Conservation (phyloP, 2,113 vertebrate genomes). For the Melanostigma gelatinosum region DNA sequence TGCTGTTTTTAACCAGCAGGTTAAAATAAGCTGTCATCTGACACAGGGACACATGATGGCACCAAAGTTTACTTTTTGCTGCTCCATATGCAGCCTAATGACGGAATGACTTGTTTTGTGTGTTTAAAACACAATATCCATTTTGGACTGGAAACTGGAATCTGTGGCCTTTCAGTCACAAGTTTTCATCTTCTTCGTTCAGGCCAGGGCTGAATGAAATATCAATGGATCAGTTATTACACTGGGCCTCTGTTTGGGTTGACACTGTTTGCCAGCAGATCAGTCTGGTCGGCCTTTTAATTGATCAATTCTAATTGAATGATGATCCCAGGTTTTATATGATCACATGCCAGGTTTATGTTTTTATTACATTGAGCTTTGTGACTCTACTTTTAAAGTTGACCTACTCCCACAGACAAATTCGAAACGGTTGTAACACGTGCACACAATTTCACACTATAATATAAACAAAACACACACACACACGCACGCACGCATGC, state of each 20-base stretch:
- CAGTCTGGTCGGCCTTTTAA: not conserved
- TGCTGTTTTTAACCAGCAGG: not conserved
- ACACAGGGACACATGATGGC: constrained; percentile 50
- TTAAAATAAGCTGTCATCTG: constrained; percentile 31
- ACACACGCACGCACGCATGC: not conserved
- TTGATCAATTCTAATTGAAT: not conserved
- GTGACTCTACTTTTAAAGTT: not conserved
- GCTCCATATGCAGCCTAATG: not conserved
- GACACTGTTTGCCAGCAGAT: not conserved
- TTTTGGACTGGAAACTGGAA: constrained; percentile 12
- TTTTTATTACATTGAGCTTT: not conserved
- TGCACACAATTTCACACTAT: not conserved
- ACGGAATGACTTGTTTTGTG: not conserved
- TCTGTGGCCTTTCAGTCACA: constrained; percentile 46
- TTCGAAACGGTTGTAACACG: not conserved
- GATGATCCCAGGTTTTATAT: not conserved
- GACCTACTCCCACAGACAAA: not conserved
- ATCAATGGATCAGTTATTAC: constrained; percentile 57
- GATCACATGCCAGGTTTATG: not conserved
- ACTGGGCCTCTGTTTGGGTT: not conserved
- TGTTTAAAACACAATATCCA: not conserved
- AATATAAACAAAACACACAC: not conserved
- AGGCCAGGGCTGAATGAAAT: constrained; percentile 21
- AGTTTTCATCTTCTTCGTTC: constrained; percentile 22
- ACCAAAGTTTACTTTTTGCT: constrained; percentile 8